Evolutionary conservation across 2,113 vertebrate species (phyloP), one percentile per base, ranked within the genome.

Genomic region (Oryzias celebensis): DNA sequence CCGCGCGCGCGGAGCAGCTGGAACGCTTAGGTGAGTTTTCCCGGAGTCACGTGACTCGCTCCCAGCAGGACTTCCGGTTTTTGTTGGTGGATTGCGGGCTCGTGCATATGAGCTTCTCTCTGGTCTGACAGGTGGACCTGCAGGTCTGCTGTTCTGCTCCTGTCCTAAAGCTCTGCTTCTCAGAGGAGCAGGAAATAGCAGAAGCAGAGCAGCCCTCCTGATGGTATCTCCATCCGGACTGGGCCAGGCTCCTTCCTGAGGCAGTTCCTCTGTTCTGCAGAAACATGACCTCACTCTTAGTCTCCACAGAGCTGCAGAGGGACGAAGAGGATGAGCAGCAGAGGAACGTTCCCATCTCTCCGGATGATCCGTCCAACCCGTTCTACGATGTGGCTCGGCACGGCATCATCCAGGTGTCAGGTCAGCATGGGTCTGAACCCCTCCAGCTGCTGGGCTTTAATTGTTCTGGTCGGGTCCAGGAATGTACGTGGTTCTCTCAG

Each of bases 341-440:
- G 2, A 47, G 0, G 15, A 7, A 43, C 7, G 10, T 41, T 22
- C 14, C 64, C 1, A 60, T 62, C 1, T 13, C 3, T 14, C 48
- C 55, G 2, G 58, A 73, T 14, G 93, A 92, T 59, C 12, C 72
- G 0, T 90, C 79, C 20, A 92, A 97, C 63, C 93, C 94, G 0
- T 96, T 91, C 65, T 95, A 94, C 0, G 95, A 97, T 1, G 90
- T 95, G 59, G 94, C 94, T 0, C 90, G 94, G 22, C 95, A 97
- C 0, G 90, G 94, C 26, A 95, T 96, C 73, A 75, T 96, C 48
- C 94, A 95, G 64, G 89, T 96, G 73, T 92, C 91, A 68, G 94
- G 94, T 96, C 72, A 28, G 83, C 7, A 23, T 31, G 0, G 5
- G 28, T 16, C 41, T 5, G 44, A 46, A 17, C 44, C 14, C 12